Evolutionary conservation across 2,888 invertebrate species (phyloP), one percentile per base, ranked within the genome.

Genomic region (Perithous albicinctus): DNA sequence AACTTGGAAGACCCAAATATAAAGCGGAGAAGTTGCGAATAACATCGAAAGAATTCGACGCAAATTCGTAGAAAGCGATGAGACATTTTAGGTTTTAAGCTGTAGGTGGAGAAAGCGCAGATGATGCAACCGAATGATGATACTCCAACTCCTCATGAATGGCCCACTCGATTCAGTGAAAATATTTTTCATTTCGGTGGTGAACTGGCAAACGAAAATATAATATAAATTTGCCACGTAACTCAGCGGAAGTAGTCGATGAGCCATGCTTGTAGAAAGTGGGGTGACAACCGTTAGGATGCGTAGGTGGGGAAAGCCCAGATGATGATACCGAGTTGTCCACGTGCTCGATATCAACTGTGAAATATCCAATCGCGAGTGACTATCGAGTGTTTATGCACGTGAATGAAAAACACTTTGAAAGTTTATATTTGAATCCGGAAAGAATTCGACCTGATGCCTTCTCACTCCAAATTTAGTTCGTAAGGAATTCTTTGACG

Each of bases 321-420:
- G 23, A 51, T 20, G 51, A 23, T 20, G 51, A 20, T 10, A 51
- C 51, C 8, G 51, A 51, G 23, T 51, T 8, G 12, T 51, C 23
- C 51, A 51, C 51, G 51, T 51, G 51, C 23, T 51, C 51, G 23
- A 51, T 51, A 51, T 20, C 51, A 63, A 41, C 12, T 1, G 12
- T n/a, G 7, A 38, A 61, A 41, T 23, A 41, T 18, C 8, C 29
- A 32, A 35, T 18, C 15, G 15, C 59, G 15, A 15, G 0, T 6
- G 18, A 15, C 35, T 18, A 35, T 43, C 15, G 23, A 51, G 23
- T 51, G 20, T 63, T 51, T 23, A 8, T 3, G 20, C 10, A 51
- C 23, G 2, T 51, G 8, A 8, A 51, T 23, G 23, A 23, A 51
- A 51, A 43, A 43, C 1, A 12, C 23, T 51, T 23, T 51, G 2